Conservation (phyloP, 2,888 invertebrate genomes). For the Ochlodes sylvanus region DNA sequence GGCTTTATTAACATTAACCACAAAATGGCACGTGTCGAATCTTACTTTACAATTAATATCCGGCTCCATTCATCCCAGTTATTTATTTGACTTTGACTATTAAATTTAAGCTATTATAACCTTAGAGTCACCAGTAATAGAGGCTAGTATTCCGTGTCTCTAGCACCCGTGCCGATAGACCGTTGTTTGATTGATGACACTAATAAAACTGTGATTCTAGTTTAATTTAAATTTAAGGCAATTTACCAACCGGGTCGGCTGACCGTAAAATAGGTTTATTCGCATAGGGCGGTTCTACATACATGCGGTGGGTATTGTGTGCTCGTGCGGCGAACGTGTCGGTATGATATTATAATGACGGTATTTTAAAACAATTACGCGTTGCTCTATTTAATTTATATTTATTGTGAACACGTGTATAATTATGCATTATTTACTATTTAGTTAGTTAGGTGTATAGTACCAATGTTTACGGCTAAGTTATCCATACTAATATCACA, state of each 20-base stretch:
- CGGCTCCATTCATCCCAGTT: constrained; percentile 71
- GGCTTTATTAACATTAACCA: constrained; percentile 25
- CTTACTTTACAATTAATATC: constrained; percentile 65
- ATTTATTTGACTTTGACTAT: constrained; percentile 79
- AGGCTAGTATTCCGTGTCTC: constrained; percentile 60
- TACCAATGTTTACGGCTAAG: no score
- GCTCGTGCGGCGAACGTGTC: constrained; percentile 45
- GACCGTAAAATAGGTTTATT: constrained; percentile 79
- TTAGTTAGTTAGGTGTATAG: no score
- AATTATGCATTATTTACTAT: no score
- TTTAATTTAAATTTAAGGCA: constrained; percentile 85
- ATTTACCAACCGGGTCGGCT: constrained; percentile 73
- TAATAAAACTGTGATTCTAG: constrained; percentile 84
- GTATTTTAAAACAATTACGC: constrained; percentile 28
- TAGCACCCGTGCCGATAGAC: constrained; percentile 63
- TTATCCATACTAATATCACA: no score
- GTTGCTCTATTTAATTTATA: constrained; percentile 5
- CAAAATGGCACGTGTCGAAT: constrained; percentile 67
- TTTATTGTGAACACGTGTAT: no score
- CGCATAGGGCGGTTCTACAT: constrained; percentile 60
- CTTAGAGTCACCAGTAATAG: constrained; percentile 55
- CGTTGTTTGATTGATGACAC: constrained; percentile 82
- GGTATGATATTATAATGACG: constrained; percentile 12
- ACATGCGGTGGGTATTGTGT: constrained; percentile 58
- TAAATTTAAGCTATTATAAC: constrained; percentile 53